phyloP scores from a whole-genome alignment of 2,888 invertebrate species.

The Sinopyrophorus schimmeli region DNA sequence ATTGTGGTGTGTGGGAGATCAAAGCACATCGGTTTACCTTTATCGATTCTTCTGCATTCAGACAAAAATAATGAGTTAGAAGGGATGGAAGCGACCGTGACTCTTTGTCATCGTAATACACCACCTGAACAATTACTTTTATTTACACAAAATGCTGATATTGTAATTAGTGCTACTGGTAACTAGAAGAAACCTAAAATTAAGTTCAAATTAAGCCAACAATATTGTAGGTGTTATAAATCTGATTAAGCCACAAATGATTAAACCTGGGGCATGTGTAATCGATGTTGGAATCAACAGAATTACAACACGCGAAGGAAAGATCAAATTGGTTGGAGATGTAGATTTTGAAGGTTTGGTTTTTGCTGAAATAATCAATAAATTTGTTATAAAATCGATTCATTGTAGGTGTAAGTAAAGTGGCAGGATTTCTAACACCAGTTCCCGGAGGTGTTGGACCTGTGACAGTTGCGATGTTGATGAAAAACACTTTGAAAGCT shows the following conservation, averaged over 20 bases:
- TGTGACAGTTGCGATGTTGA: conserved; percentile 92
- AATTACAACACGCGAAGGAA: conserved; percentile 66
- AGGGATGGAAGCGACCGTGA: conserved; percentile 85
- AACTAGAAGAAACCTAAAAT: conserved; percentile 32
- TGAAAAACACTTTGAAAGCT: conserved; percentile 84
- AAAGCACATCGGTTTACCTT: conserved; percentile 90
- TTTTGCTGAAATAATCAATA: no score
- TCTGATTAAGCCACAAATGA: conserved; percentile 79
- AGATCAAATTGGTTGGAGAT: conserved; percentile 80
- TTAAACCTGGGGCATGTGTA: conserved; percentile 84
- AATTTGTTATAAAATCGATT: conserved; percentile 19
- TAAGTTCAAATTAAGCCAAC: conserved; percentile 7
- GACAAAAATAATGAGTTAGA: conserved; percentile 71
- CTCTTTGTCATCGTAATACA: conserved; percentile 87
- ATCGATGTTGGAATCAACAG: conserved; percentile 89
- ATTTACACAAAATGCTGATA: conserved; percentile 74
- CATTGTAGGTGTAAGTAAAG: conserved; percentile 69
- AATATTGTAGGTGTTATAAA: conserved; percentile 67
- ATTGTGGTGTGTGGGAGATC: conserved; percentile 89
- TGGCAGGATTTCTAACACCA: conserved; percentile 85
- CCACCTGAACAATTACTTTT: conserved; percentile 73
- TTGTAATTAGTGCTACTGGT: conserved; percentile 77
- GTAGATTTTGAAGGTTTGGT: conserved; percentile 79
- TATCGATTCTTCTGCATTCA: conserved; percentile 81
- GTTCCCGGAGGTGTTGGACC: conserved; percentile 94